Evolutionary conservation across 1,140 invertebrate genomes (phyloP), one percentile per base, ranked within the genome.

Genomic region (Sitodiplosis mosellana): DNA sequence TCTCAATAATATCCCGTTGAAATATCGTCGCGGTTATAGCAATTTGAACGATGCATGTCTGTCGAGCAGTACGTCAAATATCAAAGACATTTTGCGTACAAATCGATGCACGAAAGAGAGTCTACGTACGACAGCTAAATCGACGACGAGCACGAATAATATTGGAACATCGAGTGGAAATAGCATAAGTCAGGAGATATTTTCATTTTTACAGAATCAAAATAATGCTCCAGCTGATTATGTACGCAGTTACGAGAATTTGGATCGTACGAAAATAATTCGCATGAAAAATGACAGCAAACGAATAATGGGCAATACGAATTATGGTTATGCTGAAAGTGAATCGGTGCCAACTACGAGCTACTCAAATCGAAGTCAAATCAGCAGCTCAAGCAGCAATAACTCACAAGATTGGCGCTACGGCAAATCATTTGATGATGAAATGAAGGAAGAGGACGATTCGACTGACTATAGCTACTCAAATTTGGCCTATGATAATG

Each of bases 31-130:
- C 34, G 47, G 46, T 14, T 51, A 48, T 20, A 48, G 22, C 33
- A 51, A 48, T 51, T 51, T 48, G 19, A 48, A 48, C 38, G 46
- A 45, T 46, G 46, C 49, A 11, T 47, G 47, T 41, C 20, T 48
- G n/a, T 51, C 46, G 17, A 48, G 27, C 10, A 48, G 47, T 15
- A 48, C 47, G 4, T 48, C 47, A 19, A 36, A 19, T 15, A 15
- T 14, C 11, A 46, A 46, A 21, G 22, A 46, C 7, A 47, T 12
- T 47, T 17, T n/a, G 18, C 12, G 12, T 18, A 37, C 8, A 8
- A 47, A 21, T 45, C 20, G 22, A 22, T 38, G 12, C 17, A 12
- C 12, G 5, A 17, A 38, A 38, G 12, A n/a, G 12, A n/a, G 2
- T 4, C 12, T 14, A 12, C 17, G 17, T 17, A 38, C 12, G 12